These are phyloP conservation scores for Callyntrura guangdongensis DNA, from an alignment of 2,888 invertebrate species.

Conservation along the genomic window DNA sequence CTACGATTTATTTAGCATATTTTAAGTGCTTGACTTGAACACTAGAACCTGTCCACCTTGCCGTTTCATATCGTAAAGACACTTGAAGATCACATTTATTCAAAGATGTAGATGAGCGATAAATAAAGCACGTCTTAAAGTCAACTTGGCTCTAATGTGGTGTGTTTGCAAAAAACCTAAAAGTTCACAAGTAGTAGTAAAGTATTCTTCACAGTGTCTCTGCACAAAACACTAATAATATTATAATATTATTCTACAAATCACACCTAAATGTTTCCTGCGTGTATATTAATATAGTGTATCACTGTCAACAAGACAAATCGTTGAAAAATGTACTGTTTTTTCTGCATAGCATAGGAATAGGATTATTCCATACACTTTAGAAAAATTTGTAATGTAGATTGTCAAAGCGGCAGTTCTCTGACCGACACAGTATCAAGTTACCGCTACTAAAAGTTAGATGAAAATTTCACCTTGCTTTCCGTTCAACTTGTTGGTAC, in stretches of 20 bases:
- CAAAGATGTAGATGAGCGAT: not conserved
- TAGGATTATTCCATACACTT: not conserved
- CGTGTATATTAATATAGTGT: not conserved
- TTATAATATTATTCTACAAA: too few relatives aligned
- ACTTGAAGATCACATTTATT: conserved; percentile 55
- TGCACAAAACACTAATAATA: not conserved
- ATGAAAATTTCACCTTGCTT: conserved; percentile 20
- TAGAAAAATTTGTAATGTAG: not conserved
- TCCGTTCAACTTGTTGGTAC: conserved; percentile 27
- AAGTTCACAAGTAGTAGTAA: not conserved
- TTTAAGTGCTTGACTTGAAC: not conserved
- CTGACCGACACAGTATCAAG: conserved; percentile 44
- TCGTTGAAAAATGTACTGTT: not conserved
- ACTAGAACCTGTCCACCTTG: not conserved
- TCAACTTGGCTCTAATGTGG: not conserved
- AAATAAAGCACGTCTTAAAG: not conserved
- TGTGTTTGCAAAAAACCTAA: not conserved
- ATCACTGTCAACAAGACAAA: conserved; percentile 37
- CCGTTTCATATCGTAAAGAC: conserved; percentile 27
- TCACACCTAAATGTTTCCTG: not conserved
- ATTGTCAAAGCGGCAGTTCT: not conserved
- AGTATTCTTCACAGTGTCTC: not conserved
- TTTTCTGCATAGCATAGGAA: not conserved
- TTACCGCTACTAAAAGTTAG: conserved; percentile 3
- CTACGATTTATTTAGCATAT: too few relatives aligned